phyloP scores from a whole-genome alignment of 2,113 vertebrate genomes.

The Hippocampus guttulatus region DNA sequence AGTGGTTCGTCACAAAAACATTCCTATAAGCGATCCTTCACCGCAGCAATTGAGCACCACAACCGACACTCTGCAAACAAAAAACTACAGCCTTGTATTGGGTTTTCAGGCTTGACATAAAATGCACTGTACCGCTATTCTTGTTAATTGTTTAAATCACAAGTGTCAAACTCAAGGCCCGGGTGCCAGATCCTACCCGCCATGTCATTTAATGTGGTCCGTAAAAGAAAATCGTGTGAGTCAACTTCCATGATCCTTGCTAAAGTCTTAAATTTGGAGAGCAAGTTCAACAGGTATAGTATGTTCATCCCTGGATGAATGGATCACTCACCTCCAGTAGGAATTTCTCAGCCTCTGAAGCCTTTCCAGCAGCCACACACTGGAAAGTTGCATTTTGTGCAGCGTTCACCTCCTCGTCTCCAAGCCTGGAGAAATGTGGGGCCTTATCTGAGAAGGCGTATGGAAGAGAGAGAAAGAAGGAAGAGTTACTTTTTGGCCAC shows the following conservation, averaged over 20 bases:
- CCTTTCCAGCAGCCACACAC: conserved; percentile 87
- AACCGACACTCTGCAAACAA: not conserved
- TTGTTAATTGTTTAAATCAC: too few relatives aligned
- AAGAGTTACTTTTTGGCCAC: conserved; percentile 35
- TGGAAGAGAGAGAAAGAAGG: conserved; percentile 31
- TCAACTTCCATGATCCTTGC: too few relatives aligned
- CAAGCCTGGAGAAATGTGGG: conserved; percentile 91
- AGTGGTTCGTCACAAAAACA: not conserved
- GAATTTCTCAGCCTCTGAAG: conserved; percentile 82
- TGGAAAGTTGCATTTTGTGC: conserved; percentile 96
- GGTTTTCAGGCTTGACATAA: not conserved
- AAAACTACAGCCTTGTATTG: not conserved
- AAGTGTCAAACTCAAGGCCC: too few relatives aligned
- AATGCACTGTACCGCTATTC: too few relatives aligned
- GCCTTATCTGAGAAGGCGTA: conserved; percentile 81
- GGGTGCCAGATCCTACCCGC: too few relatives aligned
- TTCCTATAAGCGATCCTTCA: not conserved
- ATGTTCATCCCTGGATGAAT: conserved; percentile 10
- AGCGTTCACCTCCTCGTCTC: conserved; percentile 93
- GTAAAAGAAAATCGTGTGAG: too few relatives aligned
- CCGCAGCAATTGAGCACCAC: not conserved
- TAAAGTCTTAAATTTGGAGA: not conserved
- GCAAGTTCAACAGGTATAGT: not conserved
- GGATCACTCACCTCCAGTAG: conserved; percentile 84
- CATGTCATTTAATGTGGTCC: too few relatives aligned